phyloP scores from a whole-genome alignment of 2,113 vertebrate genomes.

The Eolophus roseicapilla region DNA sequence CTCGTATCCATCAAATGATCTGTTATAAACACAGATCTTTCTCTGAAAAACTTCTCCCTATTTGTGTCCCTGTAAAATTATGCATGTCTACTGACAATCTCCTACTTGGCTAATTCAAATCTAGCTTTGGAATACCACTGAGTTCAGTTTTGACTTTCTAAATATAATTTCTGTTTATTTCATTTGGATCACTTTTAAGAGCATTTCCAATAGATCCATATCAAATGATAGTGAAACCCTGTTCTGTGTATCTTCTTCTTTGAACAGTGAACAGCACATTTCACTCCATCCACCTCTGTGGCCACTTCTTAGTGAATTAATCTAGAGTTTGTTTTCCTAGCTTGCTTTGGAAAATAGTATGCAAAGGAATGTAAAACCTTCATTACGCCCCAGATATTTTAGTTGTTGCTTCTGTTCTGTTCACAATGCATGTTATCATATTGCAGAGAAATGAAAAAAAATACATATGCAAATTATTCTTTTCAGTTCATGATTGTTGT shows the following conservation, averaged over 20 bases:
- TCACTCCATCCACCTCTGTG: not conserved
- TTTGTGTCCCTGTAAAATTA: not conserved
- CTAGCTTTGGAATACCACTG: not conserved
- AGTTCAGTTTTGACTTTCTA: not conserved
- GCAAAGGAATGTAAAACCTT: not conserved
- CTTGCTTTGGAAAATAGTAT: not conserved
- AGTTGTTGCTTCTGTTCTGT: not conserved
- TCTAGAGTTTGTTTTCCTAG: not conserved
- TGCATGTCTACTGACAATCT: not conserved
- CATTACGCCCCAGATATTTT: not conserved
- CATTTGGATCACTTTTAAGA: not conserved
- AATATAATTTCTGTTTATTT: not conserved
- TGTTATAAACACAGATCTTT: not conserved
- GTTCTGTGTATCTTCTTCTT: not conserved
- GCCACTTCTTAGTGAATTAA: not conserved
- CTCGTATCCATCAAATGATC: too few species aligned
- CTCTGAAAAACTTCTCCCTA: not conserved
- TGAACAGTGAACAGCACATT: not conserved
- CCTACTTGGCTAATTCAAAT: not conserved
- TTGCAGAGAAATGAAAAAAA: not conserved
- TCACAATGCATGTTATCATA: not conserved
- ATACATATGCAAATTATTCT: rapidly evolving
- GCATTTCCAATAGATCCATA: not conserved
- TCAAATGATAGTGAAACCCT: not conserved
- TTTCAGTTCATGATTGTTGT: not conserved